A percentile compares a stretch with the other conserved stretches of the same genome.
These are phyloP conservation scores for Numenius phaeopus DNA, from an alignment of 2,797 vertebrate genomes.

Conservation along the genomic window DNA sequence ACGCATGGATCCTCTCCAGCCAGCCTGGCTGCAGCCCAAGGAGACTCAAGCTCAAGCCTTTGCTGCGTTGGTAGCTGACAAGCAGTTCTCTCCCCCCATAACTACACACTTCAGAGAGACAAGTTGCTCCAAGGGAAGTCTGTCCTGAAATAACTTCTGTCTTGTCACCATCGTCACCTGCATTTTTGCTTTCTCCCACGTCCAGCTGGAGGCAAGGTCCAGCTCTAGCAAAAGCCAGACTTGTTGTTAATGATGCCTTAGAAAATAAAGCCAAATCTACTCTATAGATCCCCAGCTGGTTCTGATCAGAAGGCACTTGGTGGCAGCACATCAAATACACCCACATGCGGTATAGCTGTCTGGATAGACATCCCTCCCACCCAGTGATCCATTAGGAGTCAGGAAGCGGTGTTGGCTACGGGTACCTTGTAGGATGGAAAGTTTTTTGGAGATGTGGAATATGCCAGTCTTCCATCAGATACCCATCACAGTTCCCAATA, in stretches of 20 bases:
- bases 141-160: slow-evolving; percentile 42
- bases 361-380: slow-evolving; percentile 22
- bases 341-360: slow-evolving; percentile 13
- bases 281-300: slow-evolving; percentile 44
- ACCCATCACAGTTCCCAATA: not conserved
- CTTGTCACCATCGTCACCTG: not conserved
- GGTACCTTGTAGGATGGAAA: slow-evolving; percentile 32
- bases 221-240: slow-evolving; percentile 2
- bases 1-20: not conserved
- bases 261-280: slow-evolving; percentile 40
- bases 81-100: not conserved
- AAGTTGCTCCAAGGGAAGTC: not conserved
- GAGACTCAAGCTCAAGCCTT: not conserved
- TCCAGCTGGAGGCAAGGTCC: slow-evolving; percentile 29
- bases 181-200: not conserved
- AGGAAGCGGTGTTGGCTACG: not conserved
- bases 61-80: not conserved
- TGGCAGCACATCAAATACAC: slow-evolving; percentile 69
- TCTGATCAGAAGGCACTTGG: slow-evolving; percentile 52
- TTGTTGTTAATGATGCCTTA: slow-evolving; percentile 33
- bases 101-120: not conserved
- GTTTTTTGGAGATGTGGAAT: not conserved
- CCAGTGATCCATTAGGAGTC: not conserved
- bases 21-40: not conserved
- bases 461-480: slow-evolving; percentile 22